A percentile compares a stretch with the other conserved stretches of the same genome.
Conservation (phyloP, 2,113 vertebrate species). For the Scartelaos histophorus region DNA sequence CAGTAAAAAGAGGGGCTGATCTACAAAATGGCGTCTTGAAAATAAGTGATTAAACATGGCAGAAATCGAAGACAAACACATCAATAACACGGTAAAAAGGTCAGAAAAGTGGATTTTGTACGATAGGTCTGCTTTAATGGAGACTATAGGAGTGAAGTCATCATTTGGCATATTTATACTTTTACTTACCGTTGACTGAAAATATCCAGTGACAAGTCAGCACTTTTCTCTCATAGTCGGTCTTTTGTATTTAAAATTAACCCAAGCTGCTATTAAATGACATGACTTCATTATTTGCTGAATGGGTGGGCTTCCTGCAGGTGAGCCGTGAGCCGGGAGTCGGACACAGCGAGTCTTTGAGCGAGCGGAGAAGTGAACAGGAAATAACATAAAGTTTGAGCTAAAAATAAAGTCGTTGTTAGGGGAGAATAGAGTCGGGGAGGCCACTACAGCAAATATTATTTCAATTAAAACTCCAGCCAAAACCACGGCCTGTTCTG, state of each 20-base stretch:
- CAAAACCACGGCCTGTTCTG: conserved; percentile 55
- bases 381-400: conserved; percentile 73
- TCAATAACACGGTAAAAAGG: too few relatives aligned
- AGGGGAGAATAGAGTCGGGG: conserved; percentile 68
- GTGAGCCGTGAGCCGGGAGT: conserved; percentile 27
- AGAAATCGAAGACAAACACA: too few relatives aligned
- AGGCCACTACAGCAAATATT: conserved; percentile 77
- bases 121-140: too few relatives aligned
- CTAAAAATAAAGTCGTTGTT: conserved; percentile 81
- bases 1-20: too few relatives aligned
- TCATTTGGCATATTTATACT: too few relatives aligned
- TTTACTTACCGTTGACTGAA: background rate
- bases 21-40: too few relatives aligned
- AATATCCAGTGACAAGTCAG: background rate
- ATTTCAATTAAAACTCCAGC: conserved; percentile 73
- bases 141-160: too few relatives aligned
- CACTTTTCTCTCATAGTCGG: background rate
- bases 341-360: conserved; percentile 34
- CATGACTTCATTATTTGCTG: conserved; percentile 12
- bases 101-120: too few relatives aligned
- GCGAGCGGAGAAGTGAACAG: conserved; percentile 54
- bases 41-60: too few relatives aligned
- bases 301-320: conserved; percentile 2
- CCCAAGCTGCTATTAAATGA: background rate
- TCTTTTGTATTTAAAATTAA: background rate